Evolutionary conservation across 2,113 vertebrate species (phyloP).

Genomic region (Triplophysa tibetana): DNA sequence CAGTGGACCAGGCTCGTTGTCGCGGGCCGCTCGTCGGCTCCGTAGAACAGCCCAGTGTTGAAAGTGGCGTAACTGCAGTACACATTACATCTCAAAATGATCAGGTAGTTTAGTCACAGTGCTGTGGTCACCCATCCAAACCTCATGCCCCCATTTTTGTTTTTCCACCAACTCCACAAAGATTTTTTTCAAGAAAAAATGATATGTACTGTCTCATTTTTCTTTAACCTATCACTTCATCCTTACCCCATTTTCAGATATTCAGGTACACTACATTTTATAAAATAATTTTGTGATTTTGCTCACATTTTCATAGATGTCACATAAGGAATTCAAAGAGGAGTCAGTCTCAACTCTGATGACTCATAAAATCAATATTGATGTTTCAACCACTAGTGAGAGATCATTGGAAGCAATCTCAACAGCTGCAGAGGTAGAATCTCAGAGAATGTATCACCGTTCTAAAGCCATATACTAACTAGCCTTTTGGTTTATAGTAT

Average conservation of each 20-base stretch:
- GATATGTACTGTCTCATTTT: neutral
- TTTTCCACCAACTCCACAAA: slow-evolving; percentile 16
- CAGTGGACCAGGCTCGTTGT: slow-evolving; percentile 87
- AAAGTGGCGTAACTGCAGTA: slow-evolving; percentile 76
- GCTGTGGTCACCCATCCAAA: slow-evolving; percentile 28
- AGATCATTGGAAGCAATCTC: slow-evolving; percentile 74
- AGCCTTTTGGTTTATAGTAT: neutral
- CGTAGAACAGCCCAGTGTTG: slow-evolving; percentile 75
- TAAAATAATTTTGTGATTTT: neutral
- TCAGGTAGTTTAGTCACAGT: slow-evolving; percentile 72
- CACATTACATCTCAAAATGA: slow-evolving; percentile 76
- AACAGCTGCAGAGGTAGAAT: slow-evolving; percentile 71
- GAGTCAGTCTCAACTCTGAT: neutral
- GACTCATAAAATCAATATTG: slow-evolving; percentile 23
- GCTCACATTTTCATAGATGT: slow-evolving; percentile 1
- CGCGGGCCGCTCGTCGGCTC: slow-evolving; percentile 75
- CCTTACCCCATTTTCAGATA: neutral
- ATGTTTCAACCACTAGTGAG: slow-evolving; percentile 18
- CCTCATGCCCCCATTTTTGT: slow-evolving; percentile 22
- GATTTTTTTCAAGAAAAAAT: neutral
- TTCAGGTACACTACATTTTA: neutral
- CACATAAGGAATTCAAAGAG: slow-evolving; percentile 6
- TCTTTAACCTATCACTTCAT: slow-evolving; percentile 56
- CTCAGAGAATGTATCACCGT: slow-evolving; percentile 3
- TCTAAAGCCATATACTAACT: neutral